Evolutionary conservation across 2,888 invertebrate species (phyloP).

Genomic region (Ormia ochracea): DNA sequence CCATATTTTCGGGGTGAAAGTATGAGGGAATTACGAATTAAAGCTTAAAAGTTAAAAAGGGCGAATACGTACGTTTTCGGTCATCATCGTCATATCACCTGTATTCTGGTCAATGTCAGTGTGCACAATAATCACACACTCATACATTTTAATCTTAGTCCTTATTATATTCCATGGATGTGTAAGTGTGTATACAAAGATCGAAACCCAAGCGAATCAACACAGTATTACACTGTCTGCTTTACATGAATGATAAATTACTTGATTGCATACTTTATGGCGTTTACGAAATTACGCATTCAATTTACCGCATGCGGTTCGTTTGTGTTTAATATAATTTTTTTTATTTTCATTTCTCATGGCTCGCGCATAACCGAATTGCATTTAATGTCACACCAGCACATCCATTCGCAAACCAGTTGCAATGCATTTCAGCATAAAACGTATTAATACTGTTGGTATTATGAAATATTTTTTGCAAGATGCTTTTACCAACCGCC

Average conservation of each 20-base stretch:
- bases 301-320: constrained; percentile 59
- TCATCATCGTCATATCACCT: constrained; percentile 55
- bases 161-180: constrained; percentile 32
- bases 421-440: constrained; percentile 28
- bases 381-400: constrained; percentile 34
- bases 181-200: constrained; percentile 68
- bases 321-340: constrained; percentile 28
- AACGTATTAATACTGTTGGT: constrained; percentile 3
- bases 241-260: constrained; percentile 53
- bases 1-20: not conserved
- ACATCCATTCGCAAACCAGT: constrained; percentile 28
- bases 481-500: constrained; percentile 39
- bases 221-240: not conserved
- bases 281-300: constrained; percentile 57
- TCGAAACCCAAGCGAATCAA: not conserved
- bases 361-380: constrained; percentile 34
- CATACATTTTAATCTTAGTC: constrained; percentile 32
- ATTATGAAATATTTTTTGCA: constrained; percentile 13
- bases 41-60: constrained; percentile 73
- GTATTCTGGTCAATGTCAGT: constrained; percentile 21
- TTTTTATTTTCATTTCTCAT: not conserved
- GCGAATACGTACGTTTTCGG: constrained; percentile 64
- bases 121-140: constrained; percentile 34
- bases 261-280: constrained; percentile 68
- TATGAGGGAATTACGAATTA: constrained; percentile 55